Conservation (phyloP, 1,140 invertebrate species). For the Zaprionus davidi region DNA sequence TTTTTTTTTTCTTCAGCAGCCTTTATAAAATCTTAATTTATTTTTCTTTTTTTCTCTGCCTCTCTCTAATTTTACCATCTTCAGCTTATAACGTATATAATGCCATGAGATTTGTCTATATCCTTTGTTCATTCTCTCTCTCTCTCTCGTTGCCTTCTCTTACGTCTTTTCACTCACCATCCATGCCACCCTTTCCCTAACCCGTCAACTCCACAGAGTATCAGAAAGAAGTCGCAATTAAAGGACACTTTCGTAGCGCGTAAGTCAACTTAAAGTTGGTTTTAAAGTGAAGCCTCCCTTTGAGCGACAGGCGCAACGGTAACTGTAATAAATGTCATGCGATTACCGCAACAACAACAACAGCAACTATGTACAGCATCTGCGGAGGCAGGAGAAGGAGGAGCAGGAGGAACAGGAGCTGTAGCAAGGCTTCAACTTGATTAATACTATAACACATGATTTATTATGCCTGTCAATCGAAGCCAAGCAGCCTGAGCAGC, state of each 20-base stretch:
- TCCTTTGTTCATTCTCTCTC: too few relatives aligned
- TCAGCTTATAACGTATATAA: too few relatives aligned
- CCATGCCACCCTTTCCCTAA: not conserved
- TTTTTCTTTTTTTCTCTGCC: too few relatives aligned
- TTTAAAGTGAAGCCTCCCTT: constrained; percentile 42
- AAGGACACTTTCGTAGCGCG: constrained; percentile 37
- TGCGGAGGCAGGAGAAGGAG: constrained; percentile 15
- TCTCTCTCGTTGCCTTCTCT: too few relatives aligned
- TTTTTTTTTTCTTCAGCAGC: too few relatives aligned
- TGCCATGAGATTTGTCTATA: too few relatives aligned
- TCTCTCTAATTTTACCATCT: too few relatives aligned
- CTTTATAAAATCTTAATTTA: too few relatives aligned
- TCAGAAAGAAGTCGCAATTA: constrained; percentile 57
- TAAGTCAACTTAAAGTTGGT: constrained; percentile 46
- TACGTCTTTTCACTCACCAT: not conserved
- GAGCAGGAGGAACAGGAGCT: constrained; percentile 32
- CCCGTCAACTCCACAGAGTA: not conserved
- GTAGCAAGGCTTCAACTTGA: constrained; percentile 62
- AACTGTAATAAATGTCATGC: constrained; percentile 78
- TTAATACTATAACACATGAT: constrained; percentile 82
- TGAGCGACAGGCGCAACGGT: constrained; percentile 30
- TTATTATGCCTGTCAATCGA: constrained; percentile 80
- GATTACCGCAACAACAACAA: constrained; percentile 65
- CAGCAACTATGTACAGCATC: constrained; percentile 29
- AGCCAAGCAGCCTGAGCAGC: constrained; percentile 25